Evolutionary conservation across 1,140 invertebrate species (phyloP).

Genomic region (roundworm (Caenorhabditis elegans)): DNA sequence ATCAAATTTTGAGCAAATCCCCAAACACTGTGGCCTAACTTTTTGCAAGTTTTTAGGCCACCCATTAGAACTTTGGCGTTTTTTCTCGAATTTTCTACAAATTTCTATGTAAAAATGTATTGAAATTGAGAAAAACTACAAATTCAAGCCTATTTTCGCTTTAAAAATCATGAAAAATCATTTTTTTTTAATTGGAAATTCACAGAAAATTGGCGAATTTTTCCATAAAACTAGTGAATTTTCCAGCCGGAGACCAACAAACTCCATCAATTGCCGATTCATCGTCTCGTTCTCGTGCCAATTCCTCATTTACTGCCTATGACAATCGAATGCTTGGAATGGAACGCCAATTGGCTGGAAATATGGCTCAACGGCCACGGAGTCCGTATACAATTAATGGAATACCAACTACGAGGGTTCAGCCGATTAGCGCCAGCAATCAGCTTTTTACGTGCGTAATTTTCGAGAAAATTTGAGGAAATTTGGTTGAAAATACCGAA

Average conservation of each 20-base stretch:
- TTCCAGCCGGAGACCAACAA: not conserved
- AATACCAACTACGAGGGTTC: not conserved
- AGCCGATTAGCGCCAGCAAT: not conserved
- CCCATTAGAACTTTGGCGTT: too few relatives aligned
- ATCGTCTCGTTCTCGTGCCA: not conserved
- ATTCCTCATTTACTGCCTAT: not conserved
- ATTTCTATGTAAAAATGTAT: too few relatives aligned
- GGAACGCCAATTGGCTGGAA: not conserved
- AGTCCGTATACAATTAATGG: not conserved
- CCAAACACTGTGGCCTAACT: too few relatives aligned
- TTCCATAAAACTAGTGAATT: not conserved
- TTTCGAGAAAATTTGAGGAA: not conserved
- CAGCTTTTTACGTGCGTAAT: constrained; percentile 7
- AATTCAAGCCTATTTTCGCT: too few relatives aligned
- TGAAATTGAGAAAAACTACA: too few relatives aligned
- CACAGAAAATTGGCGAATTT: not conserved
- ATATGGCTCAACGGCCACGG: not conserved
- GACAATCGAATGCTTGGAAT: not conserved
- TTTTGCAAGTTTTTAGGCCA: too few relatives aligned
- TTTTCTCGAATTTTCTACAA: too few relatives aligned
- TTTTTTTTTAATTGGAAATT: too few relatives aligned
- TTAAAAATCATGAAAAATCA: too few relatives aligned
- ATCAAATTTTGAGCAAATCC: too few relatives aligned
- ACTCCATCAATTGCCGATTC: not conserved
- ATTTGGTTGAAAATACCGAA: too few relatives aligned